Percentiles rank a stretch among this genome's conserved stretches.
Conservation (phyloP, 2,888 invertebrate genomes). For the Mechanitis mazaeus region DNA sequence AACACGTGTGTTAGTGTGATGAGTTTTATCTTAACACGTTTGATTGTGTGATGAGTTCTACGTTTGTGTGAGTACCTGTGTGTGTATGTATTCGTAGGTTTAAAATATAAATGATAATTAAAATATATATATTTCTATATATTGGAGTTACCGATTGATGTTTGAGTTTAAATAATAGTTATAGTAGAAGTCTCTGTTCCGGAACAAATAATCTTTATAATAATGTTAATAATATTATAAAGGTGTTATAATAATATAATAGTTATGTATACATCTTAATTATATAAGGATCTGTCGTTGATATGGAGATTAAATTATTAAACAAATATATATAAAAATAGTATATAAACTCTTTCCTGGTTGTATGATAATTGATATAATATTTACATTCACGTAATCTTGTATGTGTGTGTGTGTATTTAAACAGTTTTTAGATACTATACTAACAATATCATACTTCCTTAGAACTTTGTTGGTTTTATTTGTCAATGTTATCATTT, state of each 20-base stretch:
- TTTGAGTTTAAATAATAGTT: too few relatives aligned
- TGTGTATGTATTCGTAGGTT: too few relatives aligned
- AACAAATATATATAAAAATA: neutral
- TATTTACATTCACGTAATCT: slow-evolving; percentile 16
- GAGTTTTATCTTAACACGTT: neutral
- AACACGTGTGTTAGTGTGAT: slow-evolving; percentile 21
- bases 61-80: too few relatives aligned
- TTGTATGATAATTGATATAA: slow-evolving; percentile 16
- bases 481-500: too few relatives aligned
- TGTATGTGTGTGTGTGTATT: slow-evolving; percentile 10
- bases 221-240: too few relatives aligned
- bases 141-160: too few relatives aligned
- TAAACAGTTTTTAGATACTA: slow-evolving; percentile 12
- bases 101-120: too few relatives aligned
- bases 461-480: neutral
- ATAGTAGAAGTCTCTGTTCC: too few relatives aligned
- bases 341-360: slow-evolving; percentile 12
- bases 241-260: too few relatives aligned
- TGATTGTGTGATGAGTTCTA: slow-evolving; percentile 11
- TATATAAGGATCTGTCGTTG: neutral
- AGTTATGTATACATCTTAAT: neutral
- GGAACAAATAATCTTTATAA: too few relatives aligned
- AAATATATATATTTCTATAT: too few relatives aligned
- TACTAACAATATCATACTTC: slow-evolving; percentile 8
- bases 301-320: too few relatives aligned